Evolutionary conservation across 2,888 invertebrate genomes (phyloP), one percentile per base, ranked within the genome.

Genomic region (Coelopa pilipes): DNA sequence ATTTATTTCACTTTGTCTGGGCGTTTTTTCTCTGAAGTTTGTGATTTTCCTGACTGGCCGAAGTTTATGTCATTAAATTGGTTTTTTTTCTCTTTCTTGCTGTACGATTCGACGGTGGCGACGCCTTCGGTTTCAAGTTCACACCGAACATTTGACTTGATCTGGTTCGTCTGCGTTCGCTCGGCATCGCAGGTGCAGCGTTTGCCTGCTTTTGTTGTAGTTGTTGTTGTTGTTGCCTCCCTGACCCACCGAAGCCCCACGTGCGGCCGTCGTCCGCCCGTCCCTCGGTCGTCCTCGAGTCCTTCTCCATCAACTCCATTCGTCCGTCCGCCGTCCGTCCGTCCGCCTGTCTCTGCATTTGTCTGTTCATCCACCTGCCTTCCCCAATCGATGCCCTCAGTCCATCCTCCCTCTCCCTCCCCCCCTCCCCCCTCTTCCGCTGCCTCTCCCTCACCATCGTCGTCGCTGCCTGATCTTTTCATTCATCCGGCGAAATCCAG

Each of bases 201-300:
- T 62, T 17, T 62, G n/a, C 17, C 17, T 17, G 59, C 4, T 45
- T n/a, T 49, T 45, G 17, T 50, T 50, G 21, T 21, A 21, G 34
- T 53, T 17, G 45, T 46, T 46, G 57, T 46, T 57, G 19, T 68
- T 55, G 68, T 45, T 57, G 69, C 19, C 59, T 70, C 60, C 47
- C 70, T 59, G 70, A 60, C 70, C 59, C n/a, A 70, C 46, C 60
- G 60, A 47, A 59, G 21, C 15, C 59, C n/a, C 66, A 21, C 17
- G 34, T 34, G 17, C 47, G 47, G 1, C 46, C 59, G 9, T 10
- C 34, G 7, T 2, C 34, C 34, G 2, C 7, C 34, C 34, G 7
- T 34, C 34, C 34, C 34, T 34, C 34, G 7, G 34, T 4, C 34
- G 34, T 34, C n/a, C n/a, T n/a, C n/a, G n/a, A n/a, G n/a, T n/a